phyloP scores from a whole-genome alignment of 2,797 vertebrate species.

The Meriones psammophilus region DNA sequence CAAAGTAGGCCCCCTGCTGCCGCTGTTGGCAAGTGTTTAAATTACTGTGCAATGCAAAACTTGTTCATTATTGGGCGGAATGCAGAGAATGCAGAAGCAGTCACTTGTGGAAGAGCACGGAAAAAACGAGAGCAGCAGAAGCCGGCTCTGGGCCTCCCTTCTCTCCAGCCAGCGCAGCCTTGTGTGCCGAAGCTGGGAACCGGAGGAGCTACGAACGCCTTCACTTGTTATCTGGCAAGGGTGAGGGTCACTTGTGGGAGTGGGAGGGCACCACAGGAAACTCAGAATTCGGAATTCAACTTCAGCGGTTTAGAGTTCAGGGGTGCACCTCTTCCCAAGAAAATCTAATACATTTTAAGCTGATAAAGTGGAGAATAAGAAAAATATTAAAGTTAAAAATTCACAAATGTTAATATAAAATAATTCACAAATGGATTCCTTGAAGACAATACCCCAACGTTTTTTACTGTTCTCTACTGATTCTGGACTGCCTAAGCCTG shows the following conservation, averaged over 20 bases:
- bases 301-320: slow-evolving; percentile 66
- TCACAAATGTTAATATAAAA: slow-evolving; percentile 16
- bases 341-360: slow-evolving; percentile 51
- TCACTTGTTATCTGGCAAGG: slow-evolving; percentile 65
- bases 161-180: not conserved
- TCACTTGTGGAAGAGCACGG: not conserved
- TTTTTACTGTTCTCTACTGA: slow-evolving; percentile 41
- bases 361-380: slow-evolving; percentile 36
- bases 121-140: not conserved
- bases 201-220: not conserved
- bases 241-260: not conserved
- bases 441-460: slow-evolving; percentile 36
- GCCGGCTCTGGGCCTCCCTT: not conserved
- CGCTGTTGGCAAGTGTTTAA: slow-evolving; percentile 81
- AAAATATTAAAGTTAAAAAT: slow-evolving; percentile 18
- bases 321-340: not conserved
- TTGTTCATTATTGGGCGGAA: slow-evolving; percentile 65
- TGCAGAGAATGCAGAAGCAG: slow-evolving; percentile 34
- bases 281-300: slow-evolving; percentile 62
- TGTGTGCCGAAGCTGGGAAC: no score
- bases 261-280: not conserved
- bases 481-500: not conserved
- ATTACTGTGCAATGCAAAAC: slow-evolving; percentile 81
- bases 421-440: slow-evolving; percentile 39
- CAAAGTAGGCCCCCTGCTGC: not conserved